Evolutionary conservation across 2,888 invertebrate genomes (phyloP), one percentile per base, ranked within the genome.

Genomic region (Mythimna impura): DNA sequence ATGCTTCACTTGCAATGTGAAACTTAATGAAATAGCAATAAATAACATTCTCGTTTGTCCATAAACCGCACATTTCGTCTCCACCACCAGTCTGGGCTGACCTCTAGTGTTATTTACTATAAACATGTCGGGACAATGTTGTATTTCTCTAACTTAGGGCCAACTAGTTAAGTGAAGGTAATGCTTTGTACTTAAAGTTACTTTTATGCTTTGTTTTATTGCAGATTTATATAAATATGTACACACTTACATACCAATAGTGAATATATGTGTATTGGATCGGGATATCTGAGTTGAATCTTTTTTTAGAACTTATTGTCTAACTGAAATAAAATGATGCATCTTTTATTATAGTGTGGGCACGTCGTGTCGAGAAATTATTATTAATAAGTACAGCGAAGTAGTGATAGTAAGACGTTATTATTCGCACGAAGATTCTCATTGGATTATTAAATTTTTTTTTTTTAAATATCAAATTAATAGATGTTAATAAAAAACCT

Each of bases 141-240:
- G 76, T 86, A 85, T 81, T 79, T 77, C 81, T 76, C 81, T 88
- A 85, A 86, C 76, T 85, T 90, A 90, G 90, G 90, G 89, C 90
- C 90, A 90, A 90, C 89, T 90, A 89, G 82, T 78, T 89, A 89
- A 89, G 85, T 82, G 74, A 82, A 77, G 58, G 65, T 63, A 78
- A 82, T 78, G 81, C 84, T 82, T 82, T 78, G 86, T 86, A 86
- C 86, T 86, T 86, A 86, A 79, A 71, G 60, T 67, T 81, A 76
- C 40, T 86, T 47, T 66, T 75, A 79, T 80, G 78, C 77, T 79
- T 74, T 76, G 77, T 83, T 76, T 68, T 76, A 77, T 80, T 73
- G 70, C 80, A 69, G 43, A 66, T 63, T 71, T 54, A 57, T 74
- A 61, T 66, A 40, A 52, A 40, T 81, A 66, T 65, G 82, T 66